Conservation (phyloP, 2,113 vertebrate species). For the Fukomys damarensis region DNA sequence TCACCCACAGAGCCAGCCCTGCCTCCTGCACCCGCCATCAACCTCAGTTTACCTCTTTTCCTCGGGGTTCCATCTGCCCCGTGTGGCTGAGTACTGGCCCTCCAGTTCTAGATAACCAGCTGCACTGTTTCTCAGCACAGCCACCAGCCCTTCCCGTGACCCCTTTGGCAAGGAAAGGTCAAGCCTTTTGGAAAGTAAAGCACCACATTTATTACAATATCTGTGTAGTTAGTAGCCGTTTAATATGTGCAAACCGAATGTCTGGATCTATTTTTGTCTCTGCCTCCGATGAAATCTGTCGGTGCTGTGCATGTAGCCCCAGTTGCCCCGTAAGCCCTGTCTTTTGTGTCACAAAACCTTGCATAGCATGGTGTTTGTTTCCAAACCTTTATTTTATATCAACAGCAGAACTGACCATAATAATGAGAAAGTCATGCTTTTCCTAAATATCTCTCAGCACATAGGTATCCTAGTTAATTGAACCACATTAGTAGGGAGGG, state of each 20-base stretch:
- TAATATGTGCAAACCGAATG: background rate
- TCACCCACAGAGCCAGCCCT: fast-evolving
- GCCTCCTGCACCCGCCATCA: fast-evolving
- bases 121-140: background rate
- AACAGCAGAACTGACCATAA: background rate
- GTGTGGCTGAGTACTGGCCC: fast-evolving
- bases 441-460: background rate
- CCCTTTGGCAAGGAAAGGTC: background rate
- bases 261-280: background rate
- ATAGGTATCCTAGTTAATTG: background rate
- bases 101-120: background rate
- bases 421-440: background rate
- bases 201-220: background rate
- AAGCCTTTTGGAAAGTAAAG: background rate
- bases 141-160: background rate
- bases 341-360: background rate
- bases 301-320: background rate
- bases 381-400: background rate
- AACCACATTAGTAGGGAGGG: background rate
- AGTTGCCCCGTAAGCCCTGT: background rate
- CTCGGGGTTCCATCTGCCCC: background rate
- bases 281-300: background rate
- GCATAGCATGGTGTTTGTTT: background rate
- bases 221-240: background rate
- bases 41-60: fast-evolving